phyloP scores from a whole-genome alignment of 64 coral and sea anemone genomes.

The Trachythela sp. region DNA sequence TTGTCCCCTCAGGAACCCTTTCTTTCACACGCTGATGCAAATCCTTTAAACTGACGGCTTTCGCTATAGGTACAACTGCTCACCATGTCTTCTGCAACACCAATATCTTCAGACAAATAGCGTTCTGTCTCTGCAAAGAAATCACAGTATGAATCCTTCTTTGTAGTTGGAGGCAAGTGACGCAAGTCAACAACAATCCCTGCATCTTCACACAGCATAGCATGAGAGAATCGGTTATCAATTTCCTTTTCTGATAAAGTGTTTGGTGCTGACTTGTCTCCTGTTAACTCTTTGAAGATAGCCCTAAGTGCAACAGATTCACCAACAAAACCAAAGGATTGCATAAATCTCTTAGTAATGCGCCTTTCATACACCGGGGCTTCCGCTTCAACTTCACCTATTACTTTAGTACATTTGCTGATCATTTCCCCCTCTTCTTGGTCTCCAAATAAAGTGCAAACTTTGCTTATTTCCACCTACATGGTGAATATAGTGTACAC shows the following conservation, averaged over 20 bases:
- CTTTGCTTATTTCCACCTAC: slow-evolving; percentile 11
- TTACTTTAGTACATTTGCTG: not conserved
- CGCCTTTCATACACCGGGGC: not conserved
- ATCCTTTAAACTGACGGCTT: slow-evolving; percentile 8
- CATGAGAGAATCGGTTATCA: not conserved
- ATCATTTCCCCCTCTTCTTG: not conserved
- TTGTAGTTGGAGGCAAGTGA: not conserved
- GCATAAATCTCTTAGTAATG: slow-evolving; percentile 1
- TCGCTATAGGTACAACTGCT: not conserved
- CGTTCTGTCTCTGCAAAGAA: not conserved
- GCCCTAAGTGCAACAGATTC: not conserved
- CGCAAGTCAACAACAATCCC: not conserved
- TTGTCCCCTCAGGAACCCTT: slow-evolving; percentile 22
- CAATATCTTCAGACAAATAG: slow-evolving; percentile 9
- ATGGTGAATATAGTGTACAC: slow-evolving; percentile 13
- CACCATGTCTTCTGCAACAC: not conserved
- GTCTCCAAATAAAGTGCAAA: slow-evolving; percentile 13
- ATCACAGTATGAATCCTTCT: slow-evolving; percentile 22
- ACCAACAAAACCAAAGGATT: slow-evolving; percentile 3
- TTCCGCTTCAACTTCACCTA: not conserved
- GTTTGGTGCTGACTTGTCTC: not conserved
- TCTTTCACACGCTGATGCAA: not conserved
- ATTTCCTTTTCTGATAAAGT: not conserved
- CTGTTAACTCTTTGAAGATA: slow-evolving; percentile 17
- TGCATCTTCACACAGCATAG: not conserved